phyloP scores from a whole-genome alignment of 2,113 vertebrate genomes.

The Bambusicola thoracicus region DNA sequence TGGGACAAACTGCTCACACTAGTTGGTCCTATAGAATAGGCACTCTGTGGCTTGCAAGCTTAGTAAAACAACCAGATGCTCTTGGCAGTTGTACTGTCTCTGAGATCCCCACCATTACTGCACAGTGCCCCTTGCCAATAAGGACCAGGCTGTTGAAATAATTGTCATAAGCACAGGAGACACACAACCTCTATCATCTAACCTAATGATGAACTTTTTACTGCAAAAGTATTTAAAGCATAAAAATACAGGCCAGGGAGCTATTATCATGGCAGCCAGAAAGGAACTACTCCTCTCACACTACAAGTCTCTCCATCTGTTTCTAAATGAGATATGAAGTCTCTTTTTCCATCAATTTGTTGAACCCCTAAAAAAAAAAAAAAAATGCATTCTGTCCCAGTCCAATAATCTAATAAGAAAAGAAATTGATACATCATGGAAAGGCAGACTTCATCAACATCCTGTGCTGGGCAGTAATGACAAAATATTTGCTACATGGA shows the following conservation, averaged over 20 bases:
- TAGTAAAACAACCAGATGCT: not conserved
- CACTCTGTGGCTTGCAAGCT: not conserved
- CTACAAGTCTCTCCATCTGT: not conserved
- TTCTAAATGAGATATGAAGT: not conserved
- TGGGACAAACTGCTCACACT: not conserved
- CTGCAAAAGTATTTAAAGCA: not conserved
- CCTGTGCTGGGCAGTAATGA: not conserved
- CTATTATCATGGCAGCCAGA: fast-evolving
- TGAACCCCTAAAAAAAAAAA: not conserved
- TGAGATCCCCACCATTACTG: not conserved
- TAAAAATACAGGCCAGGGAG: not conserved
- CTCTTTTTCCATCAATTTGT: not conserved
- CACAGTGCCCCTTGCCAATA: not conserved
- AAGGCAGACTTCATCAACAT: fast-evolving
- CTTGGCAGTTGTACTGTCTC: not conserved
- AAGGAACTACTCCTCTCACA: fast-evolving
- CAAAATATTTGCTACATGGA: not conserved
- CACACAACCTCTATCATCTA: not conserved
- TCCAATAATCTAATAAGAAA: not conserved
- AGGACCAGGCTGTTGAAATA: fast-evolving
- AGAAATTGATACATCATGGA: not conserved
- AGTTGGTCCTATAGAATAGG: not conserved
- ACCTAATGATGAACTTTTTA: not conserved
- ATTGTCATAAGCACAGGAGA: not conserved
- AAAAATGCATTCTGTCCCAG: no score